Conservation (phyloP, 2,797 vertebrate genomes). For the Cetoscarus ocellatus region DNA sequence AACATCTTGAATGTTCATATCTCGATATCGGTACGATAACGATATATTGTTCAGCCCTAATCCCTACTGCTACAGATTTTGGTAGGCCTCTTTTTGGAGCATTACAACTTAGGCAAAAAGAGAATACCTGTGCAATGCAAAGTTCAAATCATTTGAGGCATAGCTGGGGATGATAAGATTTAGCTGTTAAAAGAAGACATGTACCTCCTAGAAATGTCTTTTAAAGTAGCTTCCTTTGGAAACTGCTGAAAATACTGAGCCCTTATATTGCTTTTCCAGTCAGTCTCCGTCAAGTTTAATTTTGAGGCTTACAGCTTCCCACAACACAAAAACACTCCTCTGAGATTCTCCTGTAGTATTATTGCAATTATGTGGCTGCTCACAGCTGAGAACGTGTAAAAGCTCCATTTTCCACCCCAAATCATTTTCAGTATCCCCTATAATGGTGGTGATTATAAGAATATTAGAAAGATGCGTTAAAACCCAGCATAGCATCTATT, state of each 20-base stretch:
- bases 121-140: no score
- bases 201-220: slow-evolving; percentile 23
- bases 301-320: slow-evolving; percentile 54
- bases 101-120: no score
- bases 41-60: no score
- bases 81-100: no score
- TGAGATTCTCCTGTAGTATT: slow-evolving; percentile 57
- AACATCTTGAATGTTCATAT: no score
- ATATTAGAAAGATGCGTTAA: slow-evolving; percentile 70
- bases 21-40: no score
- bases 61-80: background rate
- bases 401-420: slow-evolving; percentile 65
- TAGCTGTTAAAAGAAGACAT: slow-evolving; percentile 3
- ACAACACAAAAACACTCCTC: slow-evolving; percentile 58
- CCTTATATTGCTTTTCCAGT: slow-evolving; percentile 58
- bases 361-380: slow-evolving; percentile 64
- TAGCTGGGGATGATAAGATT: background rate
- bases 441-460: slow-evolving; percentile 70
- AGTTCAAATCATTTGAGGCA: no score
- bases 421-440: slow-evolving; percentile 57
- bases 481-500: slow-evolving; percentile 68
- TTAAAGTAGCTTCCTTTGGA: slow-evolving; percentile 47
- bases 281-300: slow-evolving; percentile 69
- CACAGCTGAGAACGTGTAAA: slow-evolving; percentile 55
- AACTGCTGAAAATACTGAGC: slow-evolving; percentile 42